A percentile compares a stretch with the other conserved stretches of the same genome.
Evolutionary conservation across 2,113 vertebrate species (phyloP).

Genomic region (Takifugu flavidus): DNA sequence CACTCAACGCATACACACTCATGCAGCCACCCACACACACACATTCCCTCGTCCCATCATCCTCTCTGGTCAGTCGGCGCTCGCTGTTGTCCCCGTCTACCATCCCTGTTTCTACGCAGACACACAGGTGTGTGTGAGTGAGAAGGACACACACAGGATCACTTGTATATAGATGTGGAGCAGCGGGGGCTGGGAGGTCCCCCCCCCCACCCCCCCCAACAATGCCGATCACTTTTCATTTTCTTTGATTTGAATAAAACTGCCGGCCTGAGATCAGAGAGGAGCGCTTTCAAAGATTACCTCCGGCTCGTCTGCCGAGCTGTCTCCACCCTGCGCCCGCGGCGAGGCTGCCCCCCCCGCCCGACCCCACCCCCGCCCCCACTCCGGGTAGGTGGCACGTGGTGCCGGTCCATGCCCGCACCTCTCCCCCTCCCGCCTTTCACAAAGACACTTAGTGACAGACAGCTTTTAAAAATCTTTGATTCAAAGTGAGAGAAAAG

Average conservation of each 20-base stretch:
- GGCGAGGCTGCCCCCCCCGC: conserved; percentile 7
- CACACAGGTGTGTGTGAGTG: conserved; percentile 27
- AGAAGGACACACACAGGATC: conserved; percentile 36
- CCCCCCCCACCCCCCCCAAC: conserved; percentile 43
- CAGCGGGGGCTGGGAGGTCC: conserved; percentile 48
- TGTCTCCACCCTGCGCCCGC: conserved; percentile 25
- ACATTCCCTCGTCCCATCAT: conserved; percentile 38
- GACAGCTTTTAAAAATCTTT: conserved; percentile 47
- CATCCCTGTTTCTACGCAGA: conserved; percentile 38
- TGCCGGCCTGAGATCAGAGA: conserved; percentile 49
- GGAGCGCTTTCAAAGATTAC: conserved; percentile 59
- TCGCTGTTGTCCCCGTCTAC: conserved; percentile 37
- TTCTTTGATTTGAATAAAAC: conserved; percentile 54
- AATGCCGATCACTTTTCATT: conserved; percentile 52
- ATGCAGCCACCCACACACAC: conserved; percentile 28
- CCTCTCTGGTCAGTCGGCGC: conserved; percentile 43
- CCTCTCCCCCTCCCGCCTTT: conserved; percentile 17
- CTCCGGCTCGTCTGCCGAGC: conserved; percentile 33
- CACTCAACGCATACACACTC: conserved; percentile 53
- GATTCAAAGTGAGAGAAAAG: conserved; percentile 45
- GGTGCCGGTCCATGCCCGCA: conserved; percentile 25
- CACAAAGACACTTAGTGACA: conserved; percentile 46
- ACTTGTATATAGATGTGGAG: conserved; percentile 69
- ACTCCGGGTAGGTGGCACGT: conserved; percentile 1
- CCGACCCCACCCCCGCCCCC: not conserved